A percentile compares a stretch with the other conserved stretches of the same genome.
Conservation (phyloP, 2,797 vertebrate species). For the Melanotaenia nigrans region DNA sequence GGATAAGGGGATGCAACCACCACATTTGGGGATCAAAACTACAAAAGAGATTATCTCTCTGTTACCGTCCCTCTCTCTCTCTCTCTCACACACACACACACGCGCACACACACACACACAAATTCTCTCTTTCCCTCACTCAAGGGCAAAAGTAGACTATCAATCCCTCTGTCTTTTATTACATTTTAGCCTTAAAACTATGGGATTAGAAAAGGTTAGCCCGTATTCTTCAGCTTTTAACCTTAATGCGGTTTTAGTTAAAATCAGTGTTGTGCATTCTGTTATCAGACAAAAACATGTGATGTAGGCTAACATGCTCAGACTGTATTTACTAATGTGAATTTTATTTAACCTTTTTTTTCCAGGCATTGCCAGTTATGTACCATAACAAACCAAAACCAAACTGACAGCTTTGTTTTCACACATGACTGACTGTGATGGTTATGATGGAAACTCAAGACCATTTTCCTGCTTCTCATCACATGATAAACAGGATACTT, state of each 20-base stretch:
- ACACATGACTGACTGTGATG: constrained; percentile 41
- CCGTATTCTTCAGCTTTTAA: constrained; percentile 63
- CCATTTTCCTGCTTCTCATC: constrained; percentile 16
- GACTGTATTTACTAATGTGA: constrained; percentile 54
- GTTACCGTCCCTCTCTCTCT: constrained; percentile 27
- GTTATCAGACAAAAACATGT: constrained; percentile 32
- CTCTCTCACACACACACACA: constrained; percentile 12
- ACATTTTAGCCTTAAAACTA: constrained; percentile 70
- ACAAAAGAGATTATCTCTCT: constrained; percentile 78
- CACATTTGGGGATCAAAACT: constrained; percentile 83
- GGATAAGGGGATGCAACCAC: constrained; percentile 76
- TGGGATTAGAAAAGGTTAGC: constrained; percentile 72
- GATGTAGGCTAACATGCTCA: constrained; percentile 30
- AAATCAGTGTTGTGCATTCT: constrained; percentile 37
- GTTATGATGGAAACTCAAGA: constrained; percentile 18
- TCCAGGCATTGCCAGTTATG: constrained; percentile 34
- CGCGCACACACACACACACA: constrained; percentile 8
- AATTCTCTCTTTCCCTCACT: constrained; percentile 38
- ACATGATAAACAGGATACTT: neutral
- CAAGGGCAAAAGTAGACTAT: constrained; percentile 74
- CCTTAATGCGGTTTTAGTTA: constrained; percentile 64
- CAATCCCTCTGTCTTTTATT: constrained; percentile 77
- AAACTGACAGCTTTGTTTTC: constrained; percentile 32
- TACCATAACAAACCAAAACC: constrained; percentile 54
- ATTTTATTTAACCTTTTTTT: constrained; percentile 30